Conservation (phyloP, 2,113 vertebrate species). For the Hemiprocne comata region DNA sequence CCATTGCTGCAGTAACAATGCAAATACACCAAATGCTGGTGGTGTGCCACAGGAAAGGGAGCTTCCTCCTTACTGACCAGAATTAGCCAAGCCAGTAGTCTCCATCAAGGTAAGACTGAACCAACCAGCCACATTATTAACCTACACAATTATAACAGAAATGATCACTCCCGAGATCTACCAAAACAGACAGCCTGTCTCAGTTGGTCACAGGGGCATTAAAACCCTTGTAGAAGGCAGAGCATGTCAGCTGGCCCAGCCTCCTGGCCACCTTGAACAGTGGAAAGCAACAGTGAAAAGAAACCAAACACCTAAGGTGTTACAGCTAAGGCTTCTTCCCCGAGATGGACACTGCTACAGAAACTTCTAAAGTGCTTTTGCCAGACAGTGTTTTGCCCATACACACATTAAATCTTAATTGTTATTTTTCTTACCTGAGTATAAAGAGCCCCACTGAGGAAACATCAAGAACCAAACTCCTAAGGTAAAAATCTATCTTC, state of each 20-base stretch:
- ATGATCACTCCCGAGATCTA: not conserved
- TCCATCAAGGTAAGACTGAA: not conserved
- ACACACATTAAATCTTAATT: not conserved
- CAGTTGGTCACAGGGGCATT: not conserved
- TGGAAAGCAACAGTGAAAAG: not conserved
- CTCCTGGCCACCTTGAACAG: accelerated
- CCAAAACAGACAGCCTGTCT: not conserved
- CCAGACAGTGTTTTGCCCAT: not conserved
- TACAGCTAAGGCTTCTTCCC: not conserved
- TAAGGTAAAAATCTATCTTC: not conserved
- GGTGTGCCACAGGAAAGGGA: not conserved
- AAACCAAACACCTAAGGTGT: not conserved
- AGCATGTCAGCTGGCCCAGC: too few species aligned
- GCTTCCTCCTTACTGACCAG: not conserved
- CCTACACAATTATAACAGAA: not conserved
- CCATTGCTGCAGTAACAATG: not conserved
- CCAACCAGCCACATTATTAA: not conserved
- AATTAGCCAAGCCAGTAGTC: not conserved
- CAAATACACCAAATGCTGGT: not conserved
- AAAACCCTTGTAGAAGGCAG: not conserved
- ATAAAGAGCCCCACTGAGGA: not conserved
- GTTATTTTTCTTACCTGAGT: not conserved
- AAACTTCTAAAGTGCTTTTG: not conserved
- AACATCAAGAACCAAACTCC: not conserved
- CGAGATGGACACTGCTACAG: not conserved